These are phyloP conservation scores for Chromis chromis DNA, from an alignment of 2,797 vertebrate species.

Conservation along the genomic window DNA sequence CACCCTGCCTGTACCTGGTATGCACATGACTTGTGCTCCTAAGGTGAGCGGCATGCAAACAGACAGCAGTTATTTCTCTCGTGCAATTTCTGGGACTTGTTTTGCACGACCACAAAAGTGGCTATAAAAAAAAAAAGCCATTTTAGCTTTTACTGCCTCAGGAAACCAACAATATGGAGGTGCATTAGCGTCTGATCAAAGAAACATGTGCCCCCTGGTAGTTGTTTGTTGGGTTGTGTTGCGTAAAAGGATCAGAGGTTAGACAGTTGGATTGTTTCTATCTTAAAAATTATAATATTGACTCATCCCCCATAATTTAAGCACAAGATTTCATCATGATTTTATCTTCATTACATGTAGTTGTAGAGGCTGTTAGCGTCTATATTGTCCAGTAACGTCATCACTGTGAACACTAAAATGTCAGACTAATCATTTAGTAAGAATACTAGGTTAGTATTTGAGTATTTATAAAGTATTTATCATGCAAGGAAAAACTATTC, in stretches of 20 bases:
- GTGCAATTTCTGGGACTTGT: constrained; percentile 37
- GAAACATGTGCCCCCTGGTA: constrained; percentile 45
- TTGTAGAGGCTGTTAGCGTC: not conserved
- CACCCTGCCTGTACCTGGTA: constrained; percentile 95
- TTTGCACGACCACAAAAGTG: constrained; percentile 37
- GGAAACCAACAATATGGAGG: constrained; percentile 44
- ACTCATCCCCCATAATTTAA: not conserved
- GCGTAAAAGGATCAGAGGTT: constrained; percentile 10
- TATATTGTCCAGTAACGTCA: not conserved
- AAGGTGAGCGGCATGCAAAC: constrained; percentile 87
- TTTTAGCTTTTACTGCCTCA: constrained; percentile 55
- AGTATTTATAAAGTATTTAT: too few relatives aligned
- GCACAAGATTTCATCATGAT: too few relatives aligned
- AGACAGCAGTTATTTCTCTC: constrained; percentile 9
- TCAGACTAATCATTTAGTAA: not conserved
- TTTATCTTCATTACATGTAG: not conserved
- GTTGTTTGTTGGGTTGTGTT: constrained; percentile 28
- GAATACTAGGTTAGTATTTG: too few relatives aligned
- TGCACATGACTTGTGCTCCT: constrained; percentile 97
- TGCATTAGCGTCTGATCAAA: constrained; percentile 48
- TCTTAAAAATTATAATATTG: not conserved
- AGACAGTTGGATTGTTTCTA: not conserved
- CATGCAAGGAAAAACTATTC: too few relatives aligned
- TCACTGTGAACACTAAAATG: not conserved
- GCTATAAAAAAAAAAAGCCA: constrained; percentile 44